Percentiles rank a stretch among this genome's conserved stretches.
phyloP scores from a whole-genome alignment of 2,888 invertebrate species.

The Polyommatus icarus region DNA sequence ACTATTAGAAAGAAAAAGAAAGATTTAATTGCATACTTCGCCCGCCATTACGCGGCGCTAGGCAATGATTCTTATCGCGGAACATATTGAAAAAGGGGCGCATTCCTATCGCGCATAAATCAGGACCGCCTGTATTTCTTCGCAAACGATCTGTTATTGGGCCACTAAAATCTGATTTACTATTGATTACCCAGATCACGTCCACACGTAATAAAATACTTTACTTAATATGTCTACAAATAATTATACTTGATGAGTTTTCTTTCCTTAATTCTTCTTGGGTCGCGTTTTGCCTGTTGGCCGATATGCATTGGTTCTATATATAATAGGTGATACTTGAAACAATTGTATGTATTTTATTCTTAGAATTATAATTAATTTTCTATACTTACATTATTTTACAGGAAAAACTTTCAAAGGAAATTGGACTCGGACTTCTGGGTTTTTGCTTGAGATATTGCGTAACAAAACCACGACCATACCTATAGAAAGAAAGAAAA shows the following conservation, averaged over 20 bases:
- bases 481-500: too few species aligned
- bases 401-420: too few species aligned
- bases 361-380: too few species aligned
- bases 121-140: constrained; percentile 64
- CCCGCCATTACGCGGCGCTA: constrained; percentile 54
- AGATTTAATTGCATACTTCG: constrained; percentile 68
- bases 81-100: constrained; percentile 73
- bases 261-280: too few species aligned
- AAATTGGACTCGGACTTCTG: too few species aligned
- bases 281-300: too few species aligned
- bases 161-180: constrained; percentile 52
- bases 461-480: too few species aligned
- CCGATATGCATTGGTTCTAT: too few species aligned
- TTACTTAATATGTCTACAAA: constrained; percentile 5
- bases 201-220: constrained; percentile 19
- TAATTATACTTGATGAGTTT: neutral
- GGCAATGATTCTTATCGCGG: constrained; percentile 74
- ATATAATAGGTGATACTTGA: too few species aligned
- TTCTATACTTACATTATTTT: too few species aligned
- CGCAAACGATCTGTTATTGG: constrained; percentile 62
- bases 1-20: constrained; percentile 23
- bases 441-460: too few species aligned
- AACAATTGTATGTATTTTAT: too few species aligned
- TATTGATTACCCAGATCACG: constrained; percentile 20
- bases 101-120: constrained; percentile 75